A percentile compares a stretch with the other conserved stretches of the same genome.
These are phyloP conservation scores for Pycnonotus jocosus DNA, from an alignment of 2,113 vertebrate genomes.

Conservation along the genomic window DNA sequence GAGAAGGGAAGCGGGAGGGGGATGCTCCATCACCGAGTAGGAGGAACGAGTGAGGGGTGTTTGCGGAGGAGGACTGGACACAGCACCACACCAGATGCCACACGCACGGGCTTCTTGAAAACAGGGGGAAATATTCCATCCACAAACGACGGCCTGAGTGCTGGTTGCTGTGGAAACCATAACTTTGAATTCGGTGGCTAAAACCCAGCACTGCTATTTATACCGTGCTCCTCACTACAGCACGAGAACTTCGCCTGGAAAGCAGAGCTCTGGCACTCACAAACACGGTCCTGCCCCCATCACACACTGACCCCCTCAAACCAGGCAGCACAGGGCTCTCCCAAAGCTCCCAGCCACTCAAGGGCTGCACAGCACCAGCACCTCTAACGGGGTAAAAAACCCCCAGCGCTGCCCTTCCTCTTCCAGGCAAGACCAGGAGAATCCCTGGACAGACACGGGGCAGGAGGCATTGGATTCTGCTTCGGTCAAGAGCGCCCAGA, in stretches of 20 bases:
- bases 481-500: not conserved
- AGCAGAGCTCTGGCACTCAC: not conserved
- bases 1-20: not conserved
- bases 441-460: not conserved
- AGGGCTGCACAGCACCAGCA: not conserved
- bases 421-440: not conserved
- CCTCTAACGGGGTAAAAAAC: not conserved
- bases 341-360: not conserved
- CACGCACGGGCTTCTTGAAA: not conserved
- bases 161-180: conserved; percentile 65
- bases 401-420: not conserved
- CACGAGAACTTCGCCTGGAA: not conserved
- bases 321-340: not conserved
- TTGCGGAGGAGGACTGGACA: not conserved
- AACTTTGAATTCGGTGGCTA: conserved; percentile 61
- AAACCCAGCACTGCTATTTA: conserved; percentile 49
- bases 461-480: not conserved
- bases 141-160: not conserved
- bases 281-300: accelerated
- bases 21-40: not conserved
- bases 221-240: not conserved
- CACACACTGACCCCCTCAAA: not conserved
- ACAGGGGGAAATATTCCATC: conserved; percentile 4
- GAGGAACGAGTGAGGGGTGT: not conserved
- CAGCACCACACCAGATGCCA: not conserved